These are phyloP conservation scores for Empis stercorea DNA, from an alignment of 2,888 invertebrate species.

Conservation along the genomic window DNA sequence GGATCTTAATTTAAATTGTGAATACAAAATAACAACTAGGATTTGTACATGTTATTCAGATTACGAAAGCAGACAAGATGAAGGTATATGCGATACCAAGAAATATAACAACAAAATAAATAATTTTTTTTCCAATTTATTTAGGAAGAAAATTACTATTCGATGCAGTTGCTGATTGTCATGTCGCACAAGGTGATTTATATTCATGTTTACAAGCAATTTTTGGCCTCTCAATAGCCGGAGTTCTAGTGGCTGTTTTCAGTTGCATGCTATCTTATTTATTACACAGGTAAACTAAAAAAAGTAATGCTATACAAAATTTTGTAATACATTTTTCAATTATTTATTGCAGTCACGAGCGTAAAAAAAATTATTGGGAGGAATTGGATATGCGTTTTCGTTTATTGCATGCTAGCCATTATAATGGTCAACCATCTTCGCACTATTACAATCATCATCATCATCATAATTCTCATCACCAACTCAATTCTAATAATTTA, in stretches of 20 bases:
- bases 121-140: background rate
- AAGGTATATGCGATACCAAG: too few species aligned
- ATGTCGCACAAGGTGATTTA: background rate
- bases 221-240: background rate
- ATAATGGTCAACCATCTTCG: background rate
- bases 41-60: constrained; percentile 1
- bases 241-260: background rate
- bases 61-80: background rate
- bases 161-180: background rate
- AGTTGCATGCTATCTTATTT: background rate
- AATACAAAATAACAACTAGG: background rate
- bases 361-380: background rate
- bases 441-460: background rate
- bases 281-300: background rate
- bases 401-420: constrained; percentile 1
- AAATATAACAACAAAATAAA: background rate
- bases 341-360: background rate
- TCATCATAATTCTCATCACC: background rate
- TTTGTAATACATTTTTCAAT: background rate
- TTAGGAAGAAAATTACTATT: background rate
- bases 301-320: background rate
- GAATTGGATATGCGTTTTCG: constrained; percentile 1
- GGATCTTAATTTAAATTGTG: constrained; percentile 1
- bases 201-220: constrained; percentile 1
- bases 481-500: background rate